Conservation (phyloP, 2,888 invertebrate species). For the Gryllus longicercus region DNA sequence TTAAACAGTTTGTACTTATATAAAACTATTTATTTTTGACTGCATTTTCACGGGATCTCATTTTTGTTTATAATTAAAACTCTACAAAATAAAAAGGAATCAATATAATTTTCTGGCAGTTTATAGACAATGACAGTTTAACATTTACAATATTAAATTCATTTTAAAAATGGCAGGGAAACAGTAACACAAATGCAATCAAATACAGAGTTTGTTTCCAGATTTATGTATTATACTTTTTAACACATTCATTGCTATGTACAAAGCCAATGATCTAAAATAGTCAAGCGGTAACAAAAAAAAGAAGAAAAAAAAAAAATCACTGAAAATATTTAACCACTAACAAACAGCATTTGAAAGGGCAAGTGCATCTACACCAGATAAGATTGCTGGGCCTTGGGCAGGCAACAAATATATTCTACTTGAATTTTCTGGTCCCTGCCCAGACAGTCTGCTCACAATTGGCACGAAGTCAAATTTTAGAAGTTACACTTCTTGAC, state of each 20-base stretch:
- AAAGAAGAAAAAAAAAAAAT: neutral
- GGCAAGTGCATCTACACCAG: neutral
- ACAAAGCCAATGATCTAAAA: constrained; percentile 26
- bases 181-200: constrained; percentile 6
- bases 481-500: no score
- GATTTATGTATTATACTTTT: constrained; percentile 20
- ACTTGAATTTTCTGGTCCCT: neutral
- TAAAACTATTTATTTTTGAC: constrained; percentile 11
- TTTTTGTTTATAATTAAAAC: neutral
- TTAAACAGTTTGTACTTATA: neutral
- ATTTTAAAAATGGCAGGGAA: constrained; percentile 2
- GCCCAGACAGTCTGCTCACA: no score
- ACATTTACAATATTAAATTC: constrained; percentile 1
- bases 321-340: neutral
- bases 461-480: no score
- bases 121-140: neutral
- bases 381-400: neutral
- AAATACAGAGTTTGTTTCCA: neutral
- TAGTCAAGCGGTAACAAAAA: neutral
- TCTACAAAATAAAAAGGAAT: constrained; percentile 7
- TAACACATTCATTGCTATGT: constrained; percentile 26
- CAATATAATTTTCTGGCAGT: neutral
- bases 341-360: neutral
- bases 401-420: neutral
- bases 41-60: constrained; percentile 5